Evolutionary conservation across 2,888 invertebrate genomes (phyloP), one percentile per base, ranked within the genome.

Genomic region (Clitarchus hookeri): DNA sequence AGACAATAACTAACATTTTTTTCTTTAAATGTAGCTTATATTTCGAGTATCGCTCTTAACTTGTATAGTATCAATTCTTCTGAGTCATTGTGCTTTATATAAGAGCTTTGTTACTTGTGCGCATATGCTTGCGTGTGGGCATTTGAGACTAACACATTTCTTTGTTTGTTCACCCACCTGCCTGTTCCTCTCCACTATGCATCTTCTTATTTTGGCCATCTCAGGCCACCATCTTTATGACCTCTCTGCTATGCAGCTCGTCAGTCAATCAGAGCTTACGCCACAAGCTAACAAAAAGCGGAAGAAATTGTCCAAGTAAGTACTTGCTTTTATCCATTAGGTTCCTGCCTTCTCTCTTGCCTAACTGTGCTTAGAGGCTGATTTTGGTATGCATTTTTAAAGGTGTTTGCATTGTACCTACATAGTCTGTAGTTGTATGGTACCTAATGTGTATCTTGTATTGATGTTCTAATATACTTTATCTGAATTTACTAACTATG

Each of bases 271-370:
- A 36, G 86, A 86, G 65, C 84, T 84, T 77, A 84, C 84, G 85
- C 86, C 85, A 78, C 86, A 79, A 27, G 53, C 90, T 77, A 91
- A 91, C 88, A 91, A 91, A 88, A 90, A 91, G 87, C 88, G 89
- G 88, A 92, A 92, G 90, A 92, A 92, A 89, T 90, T 92, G 88
- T 91, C 91, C 88, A 92, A 91, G 92, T 92, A 90, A 91, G 91
- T 91, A 88, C 27, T n/a, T 0, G n/a, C n/a, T 23, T 23, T 65
- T n/a, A n/a, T 53, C 53, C 8, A n/a, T 65, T 65, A 65, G 23
- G 65, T n/a, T n/a, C 65, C 65, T 65, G 65, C 65, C 8, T n/a
- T 65, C 65, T 65, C 65, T 19, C 65, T 19, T 65, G n/a, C 65
- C 8, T n/a, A n/a, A n/a, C 65, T 16, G 19, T 16, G 23, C n/a